Conservation (phyloP, 1,140 invertebrate species). For the Drosophila nigromelanica region DNA sequence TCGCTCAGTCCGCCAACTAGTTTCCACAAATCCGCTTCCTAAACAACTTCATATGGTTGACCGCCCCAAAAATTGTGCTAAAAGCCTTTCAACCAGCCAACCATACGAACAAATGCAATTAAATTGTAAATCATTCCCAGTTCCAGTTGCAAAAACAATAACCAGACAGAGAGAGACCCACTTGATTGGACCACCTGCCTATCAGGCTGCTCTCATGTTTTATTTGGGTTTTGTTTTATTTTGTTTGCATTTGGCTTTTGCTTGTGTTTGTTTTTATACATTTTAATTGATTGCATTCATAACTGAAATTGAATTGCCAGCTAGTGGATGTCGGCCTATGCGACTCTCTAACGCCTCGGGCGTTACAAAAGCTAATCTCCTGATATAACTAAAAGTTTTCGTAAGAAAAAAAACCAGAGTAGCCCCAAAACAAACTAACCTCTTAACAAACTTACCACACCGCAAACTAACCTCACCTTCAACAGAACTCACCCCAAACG, state of each 20-base stretch:
- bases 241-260: constrained; percentile 30
- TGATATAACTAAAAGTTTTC: no score
- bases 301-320: constrained; percentile 40
- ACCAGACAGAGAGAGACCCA: not conserved
- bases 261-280: constrained; percentile 37
- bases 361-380: not conserved
- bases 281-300: constrained; percentile 70
- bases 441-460: not conserved
- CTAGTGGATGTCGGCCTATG: not conserved
- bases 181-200: constrained; percentile 2
- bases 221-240: constrained; percentile 22
- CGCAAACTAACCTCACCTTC: no score
- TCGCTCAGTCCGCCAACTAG: not conserved
- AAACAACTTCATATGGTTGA: constrained; percentile 33
- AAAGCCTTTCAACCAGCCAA: constrained; percentile 28
- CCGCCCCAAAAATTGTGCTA: constrained; percentile 16
- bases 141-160: not conserved
- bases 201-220: not conserved
- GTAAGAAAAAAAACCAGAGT: not conserved
- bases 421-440: not conserved
- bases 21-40: not conserved
- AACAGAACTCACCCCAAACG: not conserved
- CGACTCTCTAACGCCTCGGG: not conserved
- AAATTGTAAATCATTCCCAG: constrained; percentile 44
- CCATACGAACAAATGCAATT: constrained; percentile 63